These are phyloP conservation scores for Rhizoglyphus robini DNA, from an alignment of 1,140 invertebrate genomes.

Conservation along the genomic window DNA sequence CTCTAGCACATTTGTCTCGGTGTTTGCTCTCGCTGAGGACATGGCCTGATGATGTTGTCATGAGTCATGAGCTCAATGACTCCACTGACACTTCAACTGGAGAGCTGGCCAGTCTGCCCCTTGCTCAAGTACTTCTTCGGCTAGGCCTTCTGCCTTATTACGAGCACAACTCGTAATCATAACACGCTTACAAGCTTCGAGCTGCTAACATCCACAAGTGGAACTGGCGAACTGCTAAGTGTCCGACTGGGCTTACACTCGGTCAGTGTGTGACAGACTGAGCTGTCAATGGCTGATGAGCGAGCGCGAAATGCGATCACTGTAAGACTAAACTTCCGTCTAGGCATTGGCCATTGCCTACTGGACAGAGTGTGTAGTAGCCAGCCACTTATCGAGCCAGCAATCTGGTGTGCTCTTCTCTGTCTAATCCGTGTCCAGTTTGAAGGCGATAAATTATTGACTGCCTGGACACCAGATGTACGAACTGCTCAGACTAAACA, in stretches of 20 bases:
- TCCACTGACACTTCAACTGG: too few relatives aligned
- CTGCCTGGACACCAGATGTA: conserved; percentile 8
- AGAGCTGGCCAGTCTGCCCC: too few relatives aligned
- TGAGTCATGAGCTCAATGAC: background rate
- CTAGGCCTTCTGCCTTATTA: too few relatives aligned
- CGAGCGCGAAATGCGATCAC: conserved; percentile 1
- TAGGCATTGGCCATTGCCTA: background rate
- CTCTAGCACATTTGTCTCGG: background rate
- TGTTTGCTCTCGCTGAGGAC: too few relatives aligned
- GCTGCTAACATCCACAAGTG: background rate
- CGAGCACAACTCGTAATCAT: background rate
- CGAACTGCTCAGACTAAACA: background rate
- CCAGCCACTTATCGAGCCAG: conserved; percentile 2
- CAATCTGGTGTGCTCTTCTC: background rate
- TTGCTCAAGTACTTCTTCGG: too few relatives aligned
- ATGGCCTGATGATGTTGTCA: too few relatives aligned
- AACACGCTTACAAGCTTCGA: conserved; percentile 2
- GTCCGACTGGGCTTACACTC: background rate
- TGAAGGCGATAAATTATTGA: conserved; percentile 9
- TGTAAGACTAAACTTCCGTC: conserved; percentile 2
- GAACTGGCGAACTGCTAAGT: background rate
- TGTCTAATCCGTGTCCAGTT: conserved; percentile 6
- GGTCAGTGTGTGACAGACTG: conserved; percentile 13
- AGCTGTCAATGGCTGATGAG: background rate
- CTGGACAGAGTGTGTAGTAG: background rate